Evolutionary conservation across 2,888 invertebrate genomes (phyloP), one percentile per base, ranked within the genome.

Genomic region (Platynereis dumerilii): DNA sequence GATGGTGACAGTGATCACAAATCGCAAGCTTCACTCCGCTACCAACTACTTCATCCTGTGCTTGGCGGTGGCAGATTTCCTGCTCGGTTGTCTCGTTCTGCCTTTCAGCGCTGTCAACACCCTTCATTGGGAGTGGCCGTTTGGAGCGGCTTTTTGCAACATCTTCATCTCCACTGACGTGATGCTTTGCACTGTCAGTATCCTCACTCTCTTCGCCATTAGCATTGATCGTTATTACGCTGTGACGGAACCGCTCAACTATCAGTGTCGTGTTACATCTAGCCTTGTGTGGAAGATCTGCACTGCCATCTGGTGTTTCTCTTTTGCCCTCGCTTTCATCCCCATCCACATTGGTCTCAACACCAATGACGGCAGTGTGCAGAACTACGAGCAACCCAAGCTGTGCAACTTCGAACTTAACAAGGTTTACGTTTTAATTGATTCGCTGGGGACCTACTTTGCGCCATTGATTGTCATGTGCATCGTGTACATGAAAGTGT

Each of bases 271-370:
- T 3, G 64, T 72, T 60, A 65, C 55, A 2, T 29, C 60, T 1
- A 39, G 70, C 1, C 61, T 62, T 17, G 70, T 71, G 1, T 69
- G 56, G 44, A 42, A 54, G 60, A 54, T 67, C 17, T 64, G 60
- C 39, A 66, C 65, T 27, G 65, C 64, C 22, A 72, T 72, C 58
- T 70, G 71, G 71, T 24, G 54, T 2, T 72, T 70, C 62, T 72
- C 72, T 12, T 58, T 70, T 58, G n/a, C 67, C 34, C 66, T 72
- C 65, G 72, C 69, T 29, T 72, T 69, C 67, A 17, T 72, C 17
- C 72, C 72, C 34, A 72, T 72, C 58, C 72, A 72, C 55, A 60
- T 72, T 29, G 72, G 72, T 24, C 70, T 67, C 69, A 72, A 72
- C 65, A 69, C 71, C 17, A 56, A 64, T 5, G 62, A 63, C 42